phyloP scores from a whole-genome alignment of 1,140 invertebrate genomes.

The Coelopa frigida region DNA sequence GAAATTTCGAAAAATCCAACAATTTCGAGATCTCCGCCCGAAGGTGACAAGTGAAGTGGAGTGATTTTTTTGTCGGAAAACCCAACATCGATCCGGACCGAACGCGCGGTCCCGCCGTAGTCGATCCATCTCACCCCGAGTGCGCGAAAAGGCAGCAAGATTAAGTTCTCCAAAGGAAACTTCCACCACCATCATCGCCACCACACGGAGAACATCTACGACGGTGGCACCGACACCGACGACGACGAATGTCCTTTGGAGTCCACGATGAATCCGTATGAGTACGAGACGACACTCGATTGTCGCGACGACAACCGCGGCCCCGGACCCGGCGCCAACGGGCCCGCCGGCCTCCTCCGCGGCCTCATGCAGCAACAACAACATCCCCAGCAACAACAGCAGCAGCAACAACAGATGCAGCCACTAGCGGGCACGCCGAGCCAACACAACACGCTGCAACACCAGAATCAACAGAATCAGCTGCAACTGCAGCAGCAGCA shows the following conservation, averaged over 20 bases:
- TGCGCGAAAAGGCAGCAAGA: constrained; percentile 44
- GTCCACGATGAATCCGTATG: constrained; percentile 44
- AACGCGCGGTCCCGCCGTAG: no score
- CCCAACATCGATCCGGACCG: no score
- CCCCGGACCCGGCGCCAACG: constrained; percentile 21
- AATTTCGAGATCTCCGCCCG: no score
- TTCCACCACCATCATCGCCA: constrained; percentile 38
- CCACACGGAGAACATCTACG: constrained; percentile 44
- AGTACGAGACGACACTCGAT: constrained; percentile 43
- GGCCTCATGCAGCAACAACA: constrained; percentile 1
- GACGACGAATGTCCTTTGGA: constrained; percentile 45
- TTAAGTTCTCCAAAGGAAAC: constrained; percentile 44
- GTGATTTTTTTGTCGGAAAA: no score
- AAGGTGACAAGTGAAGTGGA: no score
- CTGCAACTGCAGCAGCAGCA: constrained; percentile 19
- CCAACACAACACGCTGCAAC: constrained; percentile 34
- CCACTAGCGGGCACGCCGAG: constrained; percentile 14
- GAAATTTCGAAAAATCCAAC: no score
- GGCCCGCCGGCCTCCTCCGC: neutral
- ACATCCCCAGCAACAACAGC: constrained; percentile 17
- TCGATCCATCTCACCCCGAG: no score
- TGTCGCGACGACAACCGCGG: constrained; percentile 28
- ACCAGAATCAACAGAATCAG: constrained; percentile 40
- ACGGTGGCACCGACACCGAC: constrained; percentile 44
- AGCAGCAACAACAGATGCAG: constrained; percentile 12